Percentiles rank a stretch among this genome's conserved stretches.
Conservation (phyloP, 1,140 invertebrate genomes). For the Copidosoma floridanum region DNA sequence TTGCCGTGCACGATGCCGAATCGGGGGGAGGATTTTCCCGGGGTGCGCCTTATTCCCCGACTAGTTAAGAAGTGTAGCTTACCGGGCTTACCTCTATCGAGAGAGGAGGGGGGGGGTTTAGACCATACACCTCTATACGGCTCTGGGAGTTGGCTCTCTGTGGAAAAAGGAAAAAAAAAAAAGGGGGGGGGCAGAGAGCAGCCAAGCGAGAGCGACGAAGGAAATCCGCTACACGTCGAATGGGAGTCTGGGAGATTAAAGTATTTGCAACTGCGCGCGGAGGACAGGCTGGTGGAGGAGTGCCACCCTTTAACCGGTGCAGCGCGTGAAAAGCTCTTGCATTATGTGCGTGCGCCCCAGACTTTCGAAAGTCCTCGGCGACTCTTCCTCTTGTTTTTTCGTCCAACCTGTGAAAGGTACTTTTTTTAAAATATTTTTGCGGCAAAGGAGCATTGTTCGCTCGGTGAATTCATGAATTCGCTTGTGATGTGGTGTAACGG, state of each 20-base stretch:
- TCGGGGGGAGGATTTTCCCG: conserved; percentile 13
- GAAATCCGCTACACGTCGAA: conserved; percentile 13
- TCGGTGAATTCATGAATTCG: too few species aligned
- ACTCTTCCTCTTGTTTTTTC: not conserved
- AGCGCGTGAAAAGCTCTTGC: not conserved
- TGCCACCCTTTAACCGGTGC: too few species aligned
- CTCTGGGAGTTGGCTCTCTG: not conserved
- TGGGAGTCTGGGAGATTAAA: conserved; percentile 2
- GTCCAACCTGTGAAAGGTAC: too few species aligned
- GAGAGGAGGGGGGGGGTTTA: too few species aligned
- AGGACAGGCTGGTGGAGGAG: not conserved
- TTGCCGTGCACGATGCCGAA: conserved; percentile 11
- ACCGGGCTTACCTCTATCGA: conserved; percentile 25
- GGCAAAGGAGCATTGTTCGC: too few species aligned
- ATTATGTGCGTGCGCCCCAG: not conserved
- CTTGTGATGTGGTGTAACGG: too few species aligned
- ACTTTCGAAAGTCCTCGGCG: not conserved
- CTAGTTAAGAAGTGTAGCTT: conserved; percentile 26
- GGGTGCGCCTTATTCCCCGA: conserved; percentile 19
- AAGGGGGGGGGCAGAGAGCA: conserved; percentile 15
- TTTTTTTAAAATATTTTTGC: too few species aligned
- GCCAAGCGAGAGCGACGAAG: not conserved
- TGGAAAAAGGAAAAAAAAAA: not conserved
- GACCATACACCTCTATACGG: not conserved
- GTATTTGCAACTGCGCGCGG: conserved; percentile 19